A percentile compares a stretch with the other conserved stretches of the same genome.
phyloP scores from a whole-genome alignment of 1,140 invertebrate species.

The Sycobia sp. region DNA sequence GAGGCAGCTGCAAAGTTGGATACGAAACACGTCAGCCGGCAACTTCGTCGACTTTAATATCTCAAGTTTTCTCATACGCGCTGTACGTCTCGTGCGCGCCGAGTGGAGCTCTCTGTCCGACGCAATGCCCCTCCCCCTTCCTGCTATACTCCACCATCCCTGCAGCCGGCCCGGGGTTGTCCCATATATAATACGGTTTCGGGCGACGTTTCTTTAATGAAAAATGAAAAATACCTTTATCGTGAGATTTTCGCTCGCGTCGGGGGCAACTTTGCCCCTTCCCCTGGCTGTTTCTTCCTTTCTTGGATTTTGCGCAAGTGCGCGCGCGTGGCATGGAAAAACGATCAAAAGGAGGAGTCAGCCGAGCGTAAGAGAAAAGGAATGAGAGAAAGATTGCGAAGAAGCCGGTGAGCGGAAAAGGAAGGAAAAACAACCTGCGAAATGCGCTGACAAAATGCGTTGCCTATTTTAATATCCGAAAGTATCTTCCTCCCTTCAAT shows the following conservation, averaged over 20 bases:
- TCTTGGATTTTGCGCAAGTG: background rate
- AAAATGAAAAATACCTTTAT: conserved; percentile 32
- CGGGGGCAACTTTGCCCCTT: background rate
- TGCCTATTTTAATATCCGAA: conserved; percentile 20
- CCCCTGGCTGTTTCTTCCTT: background rate
- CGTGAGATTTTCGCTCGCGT: background rate
- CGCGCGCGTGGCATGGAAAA: background rate
- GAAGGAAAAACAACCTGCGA: background rate
- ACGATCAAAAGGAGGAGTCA: background rate
- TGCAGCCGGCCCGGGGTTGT: too few relatives aligned
- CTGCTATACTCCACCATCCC: too few relatives aligned
- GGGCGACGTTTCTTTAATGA: conserved; percentile 30
- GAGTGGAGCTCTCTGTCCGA: too few relatives aligned
- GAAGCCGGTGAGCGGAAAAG: too few relatives aligned
- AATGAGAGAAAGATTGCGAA: background rate
- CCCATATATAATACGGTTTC: background rate
- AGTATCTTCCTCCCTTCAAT: too few relatives aligned
- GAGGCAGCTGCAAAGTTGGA: conserved; percentile 15
- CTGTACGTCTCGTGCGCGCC: background rate
- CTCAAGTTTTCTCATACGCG: conserved; percentile 35
- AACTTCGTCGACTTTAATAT: conserved; percentile 37
- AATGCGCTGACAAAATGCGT: background rate
- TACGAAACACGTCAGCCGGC: conserved; percentile 27
- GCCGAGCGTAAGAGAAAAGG: background rate
- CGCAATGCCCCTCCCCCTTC: too few relatives aligned